Conservation (phyloP, 2,113 vertebrate genomes). For the Dipodomys spectabilis region DNA sequence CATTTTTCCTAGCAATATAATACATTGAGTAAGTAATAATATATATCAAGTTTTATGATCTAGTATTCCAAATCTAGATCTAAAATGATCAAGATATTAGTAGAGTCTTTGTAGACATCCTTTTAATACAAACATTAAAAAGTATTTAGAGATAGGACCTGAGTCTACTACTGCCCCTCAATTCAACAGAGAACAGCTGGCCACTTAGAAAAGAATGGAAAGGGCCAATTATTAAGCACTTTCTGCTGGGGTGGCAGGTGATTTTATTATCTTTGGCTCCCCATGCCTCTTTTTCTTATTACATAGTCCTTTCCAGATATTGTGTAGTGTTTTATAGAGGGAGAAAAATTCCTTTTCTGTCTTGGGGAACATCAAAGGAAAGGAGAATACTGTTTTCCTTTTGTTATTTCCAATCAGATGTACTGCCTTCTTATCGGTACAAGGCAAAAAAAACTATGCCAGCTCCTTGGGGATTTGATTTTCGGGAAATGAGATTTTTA, state of each 20-base stretch:
- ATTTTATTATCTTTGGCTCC: conserved; percentile 58
- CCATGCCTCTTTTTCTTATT: neutral
- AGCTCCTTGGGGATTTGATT: conserved; percentile 58
- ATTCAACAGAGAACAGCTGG: neutral
- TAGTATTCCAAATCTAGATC: neutral
- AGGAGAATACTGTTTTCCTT: conserved; percentile 66
- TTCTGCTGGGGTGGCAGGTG: conserved; percentile 36
- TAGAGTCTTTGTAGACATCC: neutral
- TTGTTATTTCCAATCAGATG: conserved; percentile 66
- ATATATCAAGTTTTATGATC: neutral
- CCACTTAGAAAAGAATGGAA: neutral
- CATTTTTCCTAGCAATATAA: neutral
- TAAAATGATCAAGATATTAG: neutral
- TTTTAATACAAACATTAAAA: neutral
- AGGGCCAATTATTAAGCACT: neutral
- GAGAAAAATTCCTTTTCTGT: conserved; percentile 52
- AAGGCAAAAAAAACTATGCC: conserved; percentile 40
- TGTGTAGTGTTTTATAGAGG: conserved; percentile 41
- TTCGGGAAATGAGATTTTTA: conserved; percentile 77
- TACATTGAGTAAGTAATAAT: neutral
- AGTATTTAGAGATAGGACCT: neutral
- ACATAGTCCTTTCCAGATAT: conserved; percentile 46
- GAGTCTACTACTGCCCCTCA: neutral
- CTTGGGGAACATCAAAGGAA: conserved; percentile 67
- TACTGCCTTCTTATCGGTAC: conserved; percentile 63